phyloP scores from a whole-genome alignment of 2,888 invertebrate species.

The Agrotis segetum region DNA sequence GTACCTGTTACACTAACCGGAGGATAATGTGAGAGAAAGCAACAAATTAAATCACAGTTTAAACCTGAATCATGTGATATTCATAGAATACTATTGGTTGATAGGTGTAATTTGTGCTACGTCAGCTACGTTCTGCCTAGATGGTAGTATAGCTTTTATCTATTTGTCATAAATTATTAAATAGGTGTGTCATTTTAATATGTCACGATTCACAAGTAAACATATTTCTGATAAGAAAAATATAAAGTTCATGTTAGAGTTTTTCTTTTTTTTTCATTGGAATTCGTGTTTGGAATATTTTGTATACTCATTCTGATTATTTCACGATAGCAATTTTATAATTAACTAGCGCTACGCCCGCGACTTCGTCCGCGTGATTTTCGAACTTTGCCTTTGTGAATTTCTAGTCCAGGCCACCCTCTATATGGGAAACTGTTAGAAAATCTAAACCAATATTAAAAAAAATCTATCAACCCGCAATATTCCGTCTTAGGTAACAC shows the following conservation, averaged over 20 bases:
- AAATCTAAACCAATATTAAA: too few species aligned
- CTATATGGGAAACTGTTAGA: too few species aligned
- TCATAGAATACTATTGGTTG: not conserved
- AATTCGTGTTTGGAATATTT: not conserved
- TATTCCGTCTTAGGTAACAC: too few species aligned
- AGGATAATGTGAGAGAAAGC: not conserved
- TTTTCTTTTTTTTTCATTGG: not conserved
- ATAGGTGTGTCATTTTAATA: constrained; percentile 2
- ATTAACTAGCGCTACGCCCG: too few species aligned
- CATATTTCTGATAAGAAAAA: not conserved
- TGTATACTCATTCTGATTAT: not conserved
- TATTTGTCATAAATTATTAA: not conserved
- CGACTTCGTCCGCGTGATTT: too few species aligned
- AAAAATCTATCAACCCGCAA: too few species aligned
- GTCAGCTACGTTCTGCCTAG: not conserved
- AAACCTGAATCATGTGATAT: not conserved
- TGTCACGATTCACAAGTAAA: constrained; percentile 16
- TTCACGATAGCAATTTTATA: not conserved
- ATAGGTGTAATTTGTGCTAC: not conserved
- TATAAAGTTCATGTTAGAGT: not conserved
- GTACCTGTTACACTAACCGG: not conserved
- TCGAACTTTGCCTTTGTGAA: too few species aligned
- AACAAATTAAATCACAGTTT: not conserved
- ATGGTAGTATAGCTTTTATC: not conserved
- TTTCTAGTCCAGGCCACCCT: too few species aligned